Percentiles rank a stretch among this genome's conserved stretches.
Evolutionary conservation across 2,888 invertebrate genomes (phyloP).

Genomic region (Zele albiditarsus): DNA sequence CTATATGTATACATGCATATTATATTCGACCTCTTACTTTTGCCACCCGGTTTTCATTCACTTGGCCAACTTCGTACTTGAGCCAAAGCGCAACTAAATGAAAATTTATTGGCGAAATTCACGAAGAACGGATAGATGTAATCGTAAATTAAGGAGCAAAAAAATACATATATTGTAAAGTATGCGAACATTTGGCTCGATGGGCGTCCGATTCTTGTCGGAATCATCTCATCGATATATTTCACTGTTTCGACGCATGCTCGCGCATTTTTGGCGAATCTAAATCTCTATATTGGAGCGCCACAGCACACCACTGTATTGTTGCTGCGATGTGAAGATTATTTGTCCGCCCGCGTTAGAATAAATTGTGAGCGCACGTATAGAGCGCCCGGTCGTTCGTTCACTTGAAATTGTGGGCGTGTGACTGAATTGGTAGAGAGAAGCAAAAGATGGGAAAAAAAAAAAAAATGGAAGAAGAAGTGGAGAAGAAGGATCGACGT

Average conservation of each 20-base stretch:
- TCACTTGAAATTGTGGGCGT: conserved; percentile 19
- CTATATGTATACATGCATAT: background rate
- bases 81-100: conserved; percentile 33
- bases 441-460: background rate
- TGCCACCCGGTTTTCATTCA: conserved; percentile 32
- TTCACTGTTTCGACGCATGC: conserved; percentile 16
- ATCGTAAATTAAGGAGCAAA: background rate
- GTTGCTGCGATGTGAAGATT: background rate
- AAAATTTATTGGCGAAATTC: conserved; percentile 41
- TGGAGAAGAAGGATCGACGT: conserved; percentile 17
- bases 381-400: background rate
- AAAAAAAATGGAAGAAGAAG: background rate
- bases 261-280: background rate
- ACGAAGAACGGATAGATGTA: conserved; percentile 25
- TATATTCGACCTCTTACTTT: conserved; percentile 24
- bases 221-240: conserved; percentile 32
- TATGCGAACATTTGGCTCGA: conserved; percentile 25
- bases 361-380: conserved; percentile 17
- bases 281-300: conserved; percentile 12
- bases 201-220: conserved; percentile 28
- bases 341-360: conserved; percentile 31
- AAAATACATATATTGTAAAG: conserved; percentile 8
- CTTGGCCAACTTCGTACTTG: conserved; percentile 26
- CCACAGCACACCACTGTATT: background rate
- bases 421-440: conserved; percentile 8